Percentiles rank a stretch among this genome's conserved stretches.
phyloP scores from a whole-genome alignment of 2,797 vertebrate genomes.

The Falco novaeseelandiae region DNA sequence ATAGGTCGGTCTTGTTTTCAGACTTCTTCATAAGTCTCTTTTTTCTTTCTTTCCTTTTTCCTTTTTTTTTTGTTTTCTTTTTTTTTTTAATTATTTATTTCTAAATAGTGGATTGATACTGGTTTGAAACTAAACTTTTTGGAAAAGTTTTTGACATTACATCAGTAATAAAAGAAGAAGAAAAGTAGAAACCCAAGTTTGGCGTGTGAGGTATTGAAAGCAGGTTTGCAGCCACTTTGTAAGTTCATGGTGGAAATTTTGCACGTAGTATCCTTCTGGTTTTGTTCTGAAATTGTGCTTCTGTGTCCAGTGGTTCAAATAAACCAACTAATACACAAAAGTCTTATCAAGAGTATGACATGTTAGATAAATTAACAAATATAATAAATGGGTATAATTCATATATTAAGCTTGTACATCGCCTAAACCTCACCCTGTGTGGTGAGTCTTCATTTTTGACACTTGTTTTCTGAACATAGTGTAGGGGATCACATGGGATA shows the following conservation, averaged over 20 bases:
- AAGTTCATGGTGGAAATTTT: slow-evolving; percentile 43
- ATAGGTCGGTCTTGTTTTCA: slow-evolving; percentile 87
- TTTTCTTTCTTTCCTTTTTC: slow-evolving; percentile 67
- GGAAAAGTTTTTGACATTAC: slow-evolving; percentile 79
- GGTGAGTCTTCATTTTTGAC: neutral
- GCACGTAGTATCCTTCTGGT: slow-evolving; percentile 23
- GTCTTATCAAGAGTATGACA: neutral
- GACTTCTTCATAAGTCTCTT: slow-evolving; percentile 84
- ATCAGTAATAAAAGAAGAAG: slow-evolving; percentile 73
- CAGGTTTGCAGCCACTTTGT: slow-evolving; percentile 86
- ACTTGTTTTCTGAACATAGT: slow-evolving; percentile 9
- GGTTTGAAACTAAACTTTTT: slow-evolving; percentile 81
- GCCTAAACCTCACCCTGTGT: neutral
- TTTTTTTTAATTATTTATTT: slow-evolving; percentile 50
- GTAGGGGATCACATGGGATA: neutral
- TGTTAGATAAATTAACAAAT: neutral
- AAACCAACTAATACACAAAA: neutral
- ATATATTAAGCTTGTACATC: neutral
- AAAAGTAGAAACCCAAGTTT: slow-evolving; percentile 77
- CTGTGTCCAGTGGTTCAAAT: slow-evolving; percentile 44
- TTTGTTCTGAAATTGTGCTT: slow-evolving; percentile 55
- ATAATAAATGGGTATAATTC: neutral
- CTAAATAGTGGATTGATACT: slow-evolving; percentile 82
- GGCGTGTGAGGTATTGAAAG: slow-evolving; percentile 79
- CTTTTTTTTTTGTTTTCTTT: neutral